Evolutionary conservation across 1,140 invertebrate genomes (phyloP).

Genomic region (Portunus trituberculatus): DNA sequence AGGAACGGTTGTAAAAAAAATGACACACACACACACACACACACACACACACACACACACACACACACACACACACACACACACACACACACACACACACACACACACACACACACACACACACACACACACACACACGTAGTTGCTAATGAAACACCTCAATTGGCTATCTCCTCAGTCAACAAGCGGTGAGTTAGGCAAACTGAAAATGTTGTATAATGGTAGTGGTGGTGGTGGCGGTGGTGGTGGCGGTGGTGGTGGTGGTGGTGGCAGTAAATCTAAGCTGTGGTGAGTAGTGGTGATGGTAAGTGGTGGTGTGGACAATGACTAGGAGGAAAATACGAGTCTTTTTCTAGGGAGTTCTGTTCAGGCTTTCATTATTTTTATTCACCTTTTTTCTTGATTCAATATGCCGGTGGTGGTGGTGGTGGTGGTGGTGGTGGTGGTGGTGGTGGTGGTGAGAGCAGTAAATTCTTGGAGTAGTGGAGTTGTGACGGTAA

Average conservation of each 20-base stretch:
- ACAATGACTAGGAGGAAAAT: too few relatives aligned
- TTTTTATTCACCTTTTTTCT: too few relatives aligned
- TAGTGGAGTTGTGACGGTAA: too few relatives aligned
- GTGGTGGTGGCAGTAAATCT: not conserved
- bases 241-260: not conserved
- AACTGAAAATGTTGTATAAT: not conserved
- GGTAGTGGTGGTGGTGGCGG: not conserved
- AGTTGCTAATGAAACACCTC: constrained; percentile 57
- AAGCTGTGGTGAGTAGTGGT: too few relatives aligned
- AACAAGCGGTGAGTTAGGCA: not conserved
- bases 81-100: constrained; percentile 56
- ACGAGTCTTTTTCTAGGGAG: too few relatives aligned
- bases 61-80: constrained; percentile 58
- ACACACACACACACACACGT: constrained; percentile 54
- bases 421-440: too few relatives aligned
- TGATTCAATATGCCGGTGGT: too few relatives aligned
- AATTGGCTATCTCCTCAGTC: constrained; percentile 59
- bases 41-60: constrained; percentile 46
- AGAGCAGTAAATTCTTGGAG: too few relatives aligned
- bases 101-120: constrained; percentile 57
- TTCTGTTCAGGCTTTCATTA: too few relatives aligned
- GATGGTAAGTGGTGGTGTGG: too few relatives aligned
- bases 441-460: too few relatives aligned
- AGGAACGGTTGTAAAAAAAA: not conserved
- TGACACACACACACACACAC: constrained; percentile 57